Base-by-base conservation (phyloP, 2,888 invertebrate genomes). In the Parnassius apollo region DNA sequence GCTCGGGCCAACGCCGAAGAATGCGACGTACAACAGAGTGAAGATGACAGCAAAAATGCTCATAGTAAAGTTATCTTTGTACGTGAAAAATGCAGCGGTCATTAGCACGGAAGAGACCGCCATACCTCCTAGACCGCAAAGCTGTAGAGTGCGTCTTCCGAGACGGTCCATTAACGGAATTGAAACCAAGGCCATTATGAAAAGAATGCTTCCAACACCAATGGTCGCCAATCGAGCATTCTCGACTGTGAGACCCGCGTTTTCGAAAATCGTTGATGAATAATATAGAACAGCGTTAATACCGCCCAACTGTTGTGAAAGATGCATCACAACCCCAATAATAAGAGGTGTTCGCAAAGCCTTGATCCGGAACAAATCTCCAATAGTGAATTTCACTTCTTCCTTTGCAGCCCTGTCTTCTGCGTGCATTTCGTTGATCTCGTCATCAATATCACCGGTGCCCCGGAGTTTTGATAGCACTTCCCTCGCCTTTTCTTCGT, bases 131-230 rank as follows among this genome's bases (percentile, higher is more conserved):
- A 96, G 93, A 55, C 96, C 96, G 58, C 92, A 92, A 42, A 96
- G 88, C 78, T 95, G 95, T 56, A 96, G 85, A 0, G 95, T 95
- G 58, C 95, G 91, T 65, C 96, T 86, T 11, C 96, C 96, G 51
- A 94, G 89, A 18, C 94, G 89, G 77, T 96, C 96, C 94, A 96
- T 95, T 69, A 96, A 78, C n/a, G 95, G 95, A 66, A 96, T 94
- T 9, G 95, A 94, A 8, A 95, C 93, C n/a, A 96, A 80, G 4
- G 96, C 95, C 95, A 95, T 95, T 57, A 93, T 81, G 48, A 96
- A 94, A 88, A 95, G 93, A 64, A 95, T 94, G 58, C 93, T 93
- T 48, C 96, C 95, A 1, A 94, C 95, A 42, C 95, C 95, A 62
- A 95, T 95, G 7, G 95, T 94, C 13, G 95, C 95, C 74, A 94